Percentiles rank a stretch among this genome's conserved stretches.
Evolutionary conservation across 2,888 invertebrate genomes (phyloP).

Genomic region (Steinernema carpocapsae): DNA sequence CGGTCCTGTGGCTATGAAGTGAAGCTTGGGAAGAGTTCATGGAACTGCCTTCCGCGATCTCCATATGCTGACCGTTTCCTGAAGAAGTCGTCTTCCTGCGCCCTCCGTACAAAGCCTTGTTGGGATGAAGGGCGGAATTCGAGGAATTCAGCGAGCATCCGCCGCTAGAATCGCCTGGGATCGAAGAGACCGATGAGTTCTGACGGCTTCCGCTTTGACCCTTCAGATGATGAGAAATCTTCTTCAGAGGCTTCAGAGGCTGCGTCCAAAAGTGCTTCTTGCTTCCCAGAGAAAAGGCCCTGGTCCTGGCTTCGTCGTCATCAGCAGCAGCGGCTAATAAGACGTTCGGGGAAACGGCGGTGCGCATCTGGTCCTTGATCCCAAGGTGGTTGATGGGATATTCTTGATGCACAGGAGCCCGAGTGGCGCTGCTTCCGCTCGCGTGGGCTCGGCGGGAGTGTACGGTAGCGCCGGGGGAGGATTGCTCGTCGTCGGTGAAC

Average conservation of each 20-base stretch:
- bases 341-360: not conserved
- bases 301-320: not conserved
- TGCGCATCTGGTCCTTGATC: conserved; percentile 24
- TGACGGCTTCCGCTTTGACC: not conserved
- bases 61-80: not conserved
- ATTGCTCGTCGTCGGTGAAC: conserved; percentile 27
- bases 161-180: conserved; percentile 12
- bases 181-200: conserved; percentile 14
- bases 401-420: not conserved
- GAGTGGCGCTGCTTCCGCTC: not conserved
- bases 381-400: conserved; percentile 8
- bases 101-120: not conserved
- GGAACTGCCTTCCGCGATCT: conserved; percentile 6
- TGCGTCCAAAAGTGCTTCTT: conserved; percentile 3
- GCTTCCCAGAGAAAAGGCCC: conserved; percentile 11
- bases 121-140: conserved; percentile 6
- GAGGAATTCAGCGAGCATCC: conserved; percentile 4
- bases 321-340: conserved; percentile 13
- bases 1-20: conserved; percentile 17
- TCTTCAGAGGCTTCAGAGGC: not conserved
- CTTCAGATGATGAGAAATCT: not conserved
- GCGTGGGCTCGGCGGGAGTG: conserved; percentile 7
- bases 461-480: conserved; percentile 14
- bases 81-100: not conserved
- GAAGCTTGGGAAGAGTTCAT: conserved; percentile 23